Base-by-base conservation (phyloP, 2,113 vertebrate genomes). In the Emydocephalus ijimae region DNA sequence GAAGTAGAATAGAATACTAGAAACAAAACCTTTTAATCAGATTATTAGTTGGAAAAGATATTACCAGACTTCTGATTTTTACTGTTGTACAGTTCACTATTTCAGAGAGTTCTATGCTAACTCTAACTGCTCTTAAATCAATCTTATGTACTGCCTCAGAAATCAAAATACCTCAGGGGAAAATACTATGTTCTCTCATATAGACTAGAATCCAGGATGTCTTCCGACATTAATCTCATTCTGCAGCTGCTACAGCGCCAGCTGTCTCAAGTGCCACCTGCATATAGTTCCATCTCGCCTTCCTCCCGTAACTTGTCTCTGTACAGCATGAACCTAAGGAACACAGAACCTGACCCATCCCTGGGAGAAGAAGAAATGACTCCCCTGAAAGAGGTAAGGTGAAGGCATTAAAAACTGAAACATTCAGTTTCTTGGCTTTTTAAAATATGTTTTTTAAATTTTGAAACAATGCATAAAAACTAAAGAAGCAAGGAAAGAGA, bases 181-280 rank as follows among this genome's bases (percentile, higher is more conserved):
- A 97, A 2, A 0, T 0, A 0, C 9, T 92, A 90, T 89, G 59
- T 91, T 97, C 92, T 96, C 57, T 97, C 91, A 87, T 87, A 29
- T 93, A 99, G 99, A 95, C 94, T 99, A 97, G 99, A 99, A 97
- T 98, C 98, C 91, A 98, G 98, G 34, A 98, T 99, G 98, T 98
- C 98, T 4, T 98, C 99, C 90, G 99, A 99, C 91, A 98, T 99
- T 95, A 98, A 96, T 21, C 97, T 98, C 95, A 99, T 99, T 96
- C 98, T 99, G 69, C 98, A 99, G 98, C 98, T 99, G 89, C 98
- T 99, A 91, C 99, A 99, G 96, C 98, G 98, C 93, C 98, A 99
- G 96, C 97, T 98, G 95, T 97, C 98, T 86, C 98, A 98, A 54
- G 98, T 98, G 88, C 98, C 98, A 0, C 98, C 98, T 0, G 98